These are phyloP conservation scores for Noctilio leporinus DNA, from an alignment of 2,113 vertebrate genomes.

Conservation along the genomic window DNA sequence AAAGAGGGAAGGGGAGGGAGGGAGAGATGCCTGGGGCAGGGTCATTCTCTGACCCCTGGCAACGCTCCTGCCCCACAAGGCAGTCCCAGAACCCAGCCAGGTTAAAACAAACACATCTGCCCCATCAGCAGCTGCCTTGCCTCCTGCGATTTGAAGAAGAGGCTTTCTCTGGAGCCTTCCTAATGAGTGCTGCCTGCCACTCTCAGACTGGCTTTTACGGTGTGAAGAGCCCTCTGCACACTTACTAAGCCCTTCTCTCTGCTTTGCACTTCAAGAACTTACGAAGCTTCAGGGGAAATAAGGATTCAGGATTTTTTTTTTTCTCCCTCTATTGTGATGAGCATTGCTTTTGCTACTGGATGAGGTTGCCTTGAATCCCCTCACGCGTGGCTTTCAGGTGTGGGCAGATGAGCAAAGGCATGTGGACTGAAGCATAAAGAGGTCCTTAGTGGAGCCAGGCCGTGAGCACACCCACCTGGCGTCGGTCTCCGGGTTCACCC, in stretches of 20 bases:
- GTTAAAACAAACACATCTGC: slow-evolving; percentile 57
- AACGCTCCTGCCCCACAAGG: slow-evolving; percentile 59
- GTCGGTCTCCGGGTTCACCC: background rate
- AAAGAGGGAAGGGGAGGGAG: background rate
- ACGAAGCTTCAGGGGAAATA: slow-evolving; percentile 71
- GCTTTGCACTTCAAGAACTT: slow-evolving; percentile 79
- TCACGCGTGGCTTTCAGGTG: slow-evolving; percentile 47
- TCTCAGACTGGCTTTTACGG: slow-evolving; percentile 72
- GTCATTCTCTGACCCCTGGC: slow-evolving; percentile 72
- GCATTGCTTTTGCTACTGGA: slow-evolving; percentile 71
- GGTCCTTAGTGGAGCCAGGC: too few relatives aligned
- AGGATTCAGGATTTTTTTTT: slow-evolving; percentile 74
- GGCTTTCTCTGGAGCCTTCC: slow-evolving; percentile 46
- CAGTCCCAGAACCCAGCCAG: slow-evolving; percentile 37
- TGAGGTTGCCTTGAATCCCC: slow-evolving; percentile 68
- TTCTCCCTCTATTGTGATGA: slow-evolving; percentile 69
- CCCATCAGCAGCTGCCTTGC: slow-evolving; percentile 63
- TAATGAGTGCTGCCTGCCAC: slow-evolving; percentile 56
- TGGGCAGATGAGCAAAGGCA: background rate
- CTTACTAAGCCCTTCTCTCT: slow-evolving; percentile 67
- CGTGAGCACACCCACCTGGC: background rate
- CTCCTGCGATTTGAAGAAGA: slow-evolving; percentile 71
- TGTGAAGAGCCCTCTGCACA: slow-evolving; percentile 74
- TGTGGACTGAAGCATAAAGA: background rate
- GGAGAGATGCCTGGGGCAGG: slow-evolving; percentile 63